Evolutionary conservation across 2,113 vertebrate species (phyloP).

Genomic region (Aplodontia rufa): DNA sequence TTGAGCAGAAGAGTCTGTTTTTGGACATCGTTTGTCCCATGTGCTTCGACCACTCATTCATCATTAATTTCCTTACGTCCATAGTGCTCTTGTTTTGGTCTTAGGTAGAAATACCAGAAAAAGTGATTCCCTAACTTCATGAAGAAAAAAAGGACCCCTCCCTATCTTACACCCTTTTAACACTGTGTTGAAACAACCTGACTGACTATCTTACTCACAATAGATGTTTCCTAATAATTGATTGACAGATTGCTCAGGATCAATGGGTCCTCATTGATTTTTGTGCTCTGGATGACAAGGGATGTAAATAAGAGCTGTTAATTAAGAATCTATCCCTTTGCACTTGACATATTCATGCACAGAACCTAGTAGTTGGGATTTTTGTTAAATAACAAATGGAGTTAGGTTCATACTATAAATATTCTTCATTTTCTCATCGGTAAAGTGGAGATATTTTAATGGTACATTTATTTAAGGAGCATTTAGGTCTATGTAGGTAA

Average conservation of each 20-base stretch:
- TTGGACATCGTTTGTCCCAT: not conserved
- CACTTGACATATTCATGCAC: conserved; percentile 18
- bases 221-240: conserved; percentile 41
- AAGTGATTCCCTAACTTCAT: not conserved
- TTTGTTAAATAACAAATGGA: not conserved
- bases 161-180: not conserved
- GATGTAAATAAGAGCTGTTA: conserved; percentile 67
- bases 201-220: not conserved
- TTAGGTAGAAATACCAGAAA: not conserved
- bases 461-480: not conserved
- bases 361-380: not conserved
- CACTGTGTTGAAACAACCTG: not conserved
- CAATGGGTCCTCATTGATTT: conserved; percentile 64
- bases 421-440: not conserved
- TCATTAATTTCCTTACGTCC: not conserved
- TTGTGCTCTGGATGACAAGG: conserved; percentile 43
- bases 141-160: not conserved
- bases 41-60: not conserved
- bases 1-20: not conserved
- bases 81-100: not conserved
- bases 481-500: not conserved
- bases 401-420: not conserved
- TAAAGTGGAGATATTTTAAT: conserved; percentile 30
- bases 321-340: conserved; percentile 64
- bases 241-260: conserved; percentile 53